Evolutionary conservation across 2,888 invertebrate genomes (phyloP).

Genomic region (Siphonodentalium dalli): DNA sequence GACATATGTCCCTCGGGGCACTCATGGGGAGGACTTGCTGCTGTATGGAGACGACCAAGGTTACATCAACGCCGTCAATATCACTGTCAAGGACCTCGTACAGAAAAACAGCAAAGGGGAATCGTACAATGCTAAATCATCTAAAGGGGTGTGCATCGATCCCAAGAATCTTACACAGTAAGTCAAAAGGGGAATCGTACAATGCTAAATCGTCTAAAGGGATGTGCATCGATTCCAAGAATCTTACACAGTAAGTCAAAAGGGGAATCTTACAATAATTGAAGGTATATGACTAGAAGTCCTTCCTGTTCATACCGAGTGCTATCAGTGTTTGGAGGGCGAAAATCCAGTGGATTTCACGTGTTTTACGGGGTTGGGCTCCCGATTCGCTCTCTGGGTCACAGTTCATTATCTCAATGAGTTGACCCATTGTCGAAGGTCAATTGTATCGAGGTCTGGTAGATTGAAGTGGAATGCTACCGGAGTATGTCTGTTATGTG

Average conservation of each 20-base stretch:
- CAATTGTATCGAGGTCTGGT: too few relatives aligned
- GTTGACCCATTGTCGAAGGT: too few relatives aligned
- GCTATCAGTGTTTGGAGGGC: too few relatives aligned
- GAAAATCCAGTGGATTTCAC: too few relatives aligned
- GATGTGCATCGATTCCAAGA: slow-evolving; percentile 50
- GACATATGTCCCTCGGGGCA: slow-evolving; percentile 43
- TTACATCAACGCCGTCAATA: slow-evolving; percentile 53
- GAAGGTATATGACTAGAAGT: too few relatives aligned
- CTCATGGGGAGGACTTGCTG: slow-evolving; percentile 52
- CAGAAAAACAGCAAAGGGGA: slow-evolving; percentile 55
- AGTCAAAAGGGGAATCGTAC: slow-evolving; percentile 40
- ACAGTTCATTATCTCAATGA: too few relatives aligned
- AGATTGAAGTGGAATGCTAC: too few relatives aligned
- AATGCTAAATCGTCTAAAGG: slow-evolving; percentile 38
- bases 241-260: slow-evolving; percentile 49
- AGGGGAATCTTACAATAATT: slow-evolving; percentile 40
- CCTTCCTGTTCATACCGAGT: too few relatives aligned
- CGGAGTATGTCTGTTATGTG: too few relatives aligned
- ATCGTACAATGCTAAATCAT: slow-evolving; percentile 38
- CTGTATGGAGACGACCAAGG: slow-evolving; percentile 63
- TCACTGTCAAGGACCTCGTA: slow-evolving; percentile 57
- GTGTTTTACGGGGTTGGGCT: too few relatives aligned
- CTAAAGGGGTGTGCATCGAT: slow-evolving; percentile 45
- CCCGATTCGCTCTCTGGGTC: too few relatives aligned
- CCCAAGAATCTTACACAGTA: slow-evolving; percentile 54